A percentile compares a stretch with the other conserved stretches of the same genome.
phyloP scores from a whole-genome alignment of 2,797 vertebrate genomes.

The Hoplostethus mediterraneus region DNA sequence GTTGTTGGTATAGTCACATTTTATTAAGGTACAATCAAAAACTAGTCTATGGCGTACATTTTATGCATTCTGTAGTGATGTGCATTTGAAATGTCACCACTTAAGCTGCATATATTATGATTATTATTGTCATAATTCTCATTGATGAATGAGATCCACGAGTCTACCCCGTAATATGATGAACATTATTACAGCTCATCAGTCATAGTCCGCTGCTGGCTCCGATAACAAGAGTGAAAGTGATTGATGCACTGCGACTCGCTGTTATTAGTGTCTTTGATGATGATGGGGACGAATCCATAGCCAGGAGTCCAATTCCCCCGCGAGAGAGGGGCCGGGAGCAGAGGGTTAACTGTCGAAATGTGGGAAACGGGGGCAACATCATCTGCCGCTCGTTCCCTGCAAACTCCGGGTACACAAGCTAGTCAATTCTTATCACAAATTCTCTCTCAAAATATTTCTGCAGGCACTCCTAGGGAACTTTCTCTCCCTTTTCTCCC shows the following conservation, averaged over 20 bases:
- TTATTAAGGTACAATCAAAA: too few relatives aligned
- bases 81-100: neutral
- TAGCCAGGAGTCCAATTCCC: neutral
- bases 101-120: neutral
- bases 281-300: neutral
- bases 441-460: slow-evolving; percentile 27
- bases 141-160: neutral
- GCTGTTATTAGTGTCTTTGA: slow-evolving; percentile 18
- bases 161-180: neutral
- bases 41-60: too few relatives aligned
- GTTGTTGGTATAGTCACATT: too few relatives aligned
- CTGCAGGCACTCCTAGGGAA: slow-evolving; percentile 33
- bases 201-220: neutral
- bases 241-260: slow-evolving; percentile 1
- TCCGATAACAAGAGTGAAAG: neutral
- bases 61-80: too few relatives aligned
- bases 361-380: slow-evolving; percentile 30
- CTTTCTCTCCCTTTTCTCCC: neutral
- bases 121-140: neutral
- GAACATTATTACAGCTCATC: slow-evolving; percentile 24
- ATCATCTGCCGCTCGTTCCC: neutral
- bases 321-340: neutral
- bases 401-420: slow-evolving; percentile 13
- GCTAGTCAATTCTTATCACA: slow-evolving; percentile 27
- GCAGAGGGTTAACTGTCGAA: slow-evolving; percentile 25